Evolutionary conservation across 2,113 vertebrate genomes (phyloP).

Genomic region (Oostethus manadensis): DNA sequence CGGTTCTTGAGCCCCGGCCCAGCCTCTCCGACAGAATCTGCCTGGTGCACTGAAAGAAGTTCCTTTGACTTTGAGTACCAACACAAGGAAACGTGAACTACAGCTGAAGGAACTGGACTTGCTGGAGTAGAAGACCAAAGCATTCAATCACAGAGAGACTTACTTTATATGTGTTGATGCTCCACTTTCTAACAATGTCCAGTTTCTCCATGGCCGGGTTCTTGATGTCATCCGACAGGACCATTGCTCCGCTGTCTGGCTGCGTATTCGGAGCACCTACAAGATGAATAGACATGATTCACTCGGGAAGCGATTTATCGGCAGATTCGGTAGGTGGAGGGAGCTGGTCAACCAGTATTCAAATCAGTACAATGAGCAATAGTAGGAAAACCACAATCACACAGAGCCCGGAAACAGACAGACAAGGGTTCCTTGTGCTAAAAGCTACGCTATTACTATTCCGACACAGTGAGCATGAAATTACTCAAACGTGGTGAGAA

Average conservation of each 20-base stretch:
- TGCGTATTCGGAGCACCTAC: constrained; percentile 52
- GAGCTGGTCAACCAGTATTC: neutral
- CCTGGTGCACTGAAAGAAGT: constrained; percentile 81
- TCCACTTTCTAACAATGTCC: constrained; percentile 95
- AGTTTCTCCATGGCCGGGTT: constrained; percentile 96
- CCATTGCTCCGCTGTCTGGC: constrained; percentile 79
- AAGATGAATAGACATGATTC: constrained; percentile 30
- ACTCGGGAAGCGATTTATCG: constrained; percentile 10
- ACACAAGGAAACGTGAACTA: neutral
- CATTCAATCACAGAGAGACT: constrained; percentile 31
- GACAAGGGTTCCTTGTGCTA: too few species aligned
- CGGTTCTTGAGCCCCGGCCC: constrained; percentile 94
- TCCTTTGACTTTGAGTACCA: too few species aligned
- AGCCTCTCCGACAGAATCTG: constrained; percentile 96
- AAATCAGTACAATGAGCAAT: constrained; percentile 10
- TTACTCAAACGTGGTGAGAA: neutral
- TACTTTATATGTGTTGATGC: constrained; percentile 98
- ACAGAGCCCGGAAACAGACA: constrained; percentile 8
- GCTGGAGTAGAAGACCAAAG: constrained; percentile 2
- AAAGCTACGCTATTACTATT: too few species aligned
- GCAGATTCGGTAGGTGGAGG: neutral
- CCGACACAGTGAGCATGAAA: neutral
- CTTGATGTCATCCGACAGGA: constrained; percentile 90
- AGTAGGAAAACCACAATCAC: neutral
- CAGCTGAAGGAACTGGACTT: neutral